These are phyloP conservation scores for Heloderma charlesbogerti DNA, from an alignment of 2,113 vertebrate genomes.

Conservation along the genomic window DNA sequence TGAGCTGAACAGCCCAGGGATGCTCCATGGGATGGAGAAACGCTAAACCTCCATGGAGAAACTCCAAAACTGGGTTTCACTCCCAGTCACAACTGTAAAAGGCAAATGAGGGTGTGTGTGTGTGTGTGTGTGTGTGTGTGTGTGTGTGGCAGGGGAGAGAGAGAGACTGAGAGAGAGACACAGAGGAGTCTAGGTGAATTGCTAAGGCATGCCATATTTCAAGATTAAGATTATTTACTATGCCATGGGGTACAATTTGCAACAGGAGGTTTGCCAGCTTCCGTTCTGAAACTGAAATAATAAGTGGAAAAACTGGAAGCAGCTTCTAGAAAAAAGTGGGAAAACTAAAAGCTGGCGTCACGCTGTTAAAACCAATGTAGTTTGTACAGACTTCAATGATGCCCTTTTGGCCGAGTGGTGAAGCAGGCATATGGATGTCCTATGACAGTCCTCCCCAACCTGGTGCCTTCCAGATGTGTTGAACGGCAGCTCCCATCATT, in stretches of 20 bases:
- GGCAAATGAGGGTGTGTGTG: neutral
- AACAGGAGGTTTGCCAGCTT: neutral
- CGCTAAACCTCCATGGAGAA: too few species aligned
- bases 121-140: neutral
- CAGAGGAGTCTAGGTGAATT: rapidly evolving
- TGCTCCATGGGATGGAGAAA: too few species aligned
- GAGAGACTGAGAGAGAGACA: too few species aligned
- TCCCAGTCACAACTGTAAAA: neutral
- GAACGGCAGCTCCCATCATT: too few species aligned
- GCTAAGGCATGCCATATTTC: neutral
- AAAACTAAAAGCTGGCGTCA: too few species aligned
- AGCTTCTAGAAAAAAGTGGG: too few species aligned
- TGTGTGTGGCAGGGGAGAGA: too few species aligned
- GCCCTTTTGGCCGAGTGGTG: neutral
- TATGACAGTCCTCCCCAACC: too few species aligned
- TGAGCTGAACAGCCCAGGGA: too few species aligned
- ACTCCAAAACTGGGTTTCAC: too few species aligned
- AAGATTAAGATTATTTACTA: rapidly evolving
- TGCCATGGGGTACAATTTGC: neutral
- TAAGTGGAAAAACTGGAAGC: neutral
- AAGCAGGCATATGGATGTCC: neutral
- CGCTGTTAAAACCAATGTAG: neutral
- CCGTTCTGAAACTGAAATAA: constrained; percentile 2
- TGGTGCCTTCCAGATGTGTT: too few species aligned
- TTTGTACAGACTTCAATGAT: neutral